Evolutionary conservation across 2,888 invertebrate genomes (phyloP).

Genomic region (Siphonodentalium dalli): DNA sequence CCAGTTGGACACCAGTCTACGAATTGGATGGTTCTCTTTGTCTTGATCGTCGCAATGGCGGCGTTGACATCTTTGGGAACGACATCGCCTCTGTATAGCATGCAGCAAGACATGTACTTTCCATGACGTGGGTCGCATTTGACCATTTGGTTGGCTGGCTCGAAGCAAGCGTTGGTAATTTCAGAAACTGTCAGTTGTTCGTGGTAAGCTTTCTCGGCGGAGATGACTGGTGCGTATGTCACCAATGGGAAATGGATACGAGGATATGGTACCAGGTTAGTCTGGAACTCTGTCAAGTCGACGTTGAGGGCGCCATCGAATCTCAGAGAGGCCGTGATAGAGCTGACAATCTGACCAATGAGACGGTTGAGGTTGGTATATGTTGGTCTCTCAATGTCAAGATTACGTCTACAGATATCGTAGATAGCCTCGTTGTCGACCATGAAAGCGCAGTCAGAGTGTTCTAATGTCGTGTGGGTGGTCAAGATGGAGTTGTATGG

Average conservation of each 20-base stretch:
- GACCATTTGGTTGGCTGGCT: slow-evolving; percentile 33
- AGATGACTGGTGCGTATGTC: too few relatives aligned
- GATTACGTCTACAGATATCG: too few relatives aligned
- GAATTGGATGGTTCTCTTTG: slow-evolving; percentile 41
- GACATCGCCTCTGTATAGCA: slow-evolving; percentile 47
- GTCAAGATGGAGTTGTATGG: too few relatives aligned
- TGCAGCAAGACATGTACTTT: slow-evolving; percentile 64
- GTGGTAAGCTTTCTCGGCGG: too few relatives aligned
- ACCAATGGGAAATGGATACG: slow-evolving; percentile 81
- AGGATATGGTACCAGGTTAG: slow-evolving; percentile 59
- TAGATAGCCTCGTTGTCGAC: slow-evolving; percentile 93
- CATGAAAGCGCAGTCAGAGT: slow-evolving; percentile 96
- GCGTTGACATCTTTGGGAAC: slow-evolving; percentile 52
- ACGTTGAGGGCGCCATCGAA: slow-evolving; percentile 68
- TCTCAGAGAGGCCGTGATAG: slow-evolving; percentile 64
- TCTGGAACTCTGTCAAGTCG: slow-evolving; percentile 68
- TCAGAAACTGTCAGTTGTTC: too few relatives aligned
- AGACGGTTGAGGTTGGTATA: slow-evolving; percentile 90
- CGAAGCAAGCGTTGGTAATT: slow-evolving; percentile 33
- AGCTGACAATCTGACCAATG: slow-evolving; percentile 81
- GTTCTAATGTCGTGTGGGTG: too few relatives aligned
- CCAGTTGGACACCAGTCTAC: too few relatives aligned
- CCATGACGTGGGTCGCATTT: slow-evolving; percentile 41
- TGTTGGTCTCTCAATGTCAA: slow-evolving; percentile 83
- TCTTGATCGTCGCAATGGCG: slow-evolving; percentile 42